These are phyloP conservation scores for Hipposideros armiger DNA, from an alignment of 2,113 vertebrate genomes.

Conservation along the genomic window DNA sequence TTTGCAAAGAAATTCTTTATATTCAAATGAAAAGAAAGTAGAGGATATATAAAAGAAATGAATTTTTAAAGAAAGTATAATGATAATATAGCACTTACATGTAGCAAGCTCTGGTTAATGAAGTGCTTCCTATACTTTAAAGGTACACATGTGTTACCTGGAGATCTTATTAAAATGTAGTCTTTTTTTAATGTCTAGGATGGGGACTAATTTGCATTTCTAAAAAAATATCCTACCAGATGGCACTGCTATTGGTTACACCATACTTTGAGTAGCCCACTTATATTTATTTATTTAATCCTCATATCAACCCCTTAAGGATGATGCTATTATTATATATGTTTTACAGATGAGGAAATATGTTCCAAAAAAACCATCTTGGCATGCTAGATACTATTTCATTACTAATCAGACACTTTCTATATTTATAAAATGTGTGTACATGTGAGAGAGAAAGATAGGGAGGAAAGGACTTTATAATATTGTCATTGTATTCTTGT, in stretches of 20 bases:
- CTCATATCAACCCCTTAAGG: background rate
- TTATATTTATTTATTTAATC: background rate
- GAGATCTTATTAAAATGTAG: background rate
- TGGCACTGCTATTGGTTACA: background rate
- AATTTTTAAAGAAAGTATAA: background rate
- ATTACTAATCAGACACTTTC: background rate
- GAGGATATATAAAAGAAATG: slow-evolving; percentile 27
- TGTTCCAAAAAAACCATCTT: background rate
- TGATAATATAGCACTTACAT: background rate
- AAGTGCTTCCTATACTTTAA: slow-evolving; percentile 17
- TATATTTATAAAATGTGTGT: background rate
- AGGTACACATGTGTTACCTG: background rate
- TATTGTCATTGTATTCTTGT: background rate
- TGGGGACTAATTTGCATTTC: background rate
- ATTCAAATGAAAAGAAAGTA: slow-evolving; percentile 17
- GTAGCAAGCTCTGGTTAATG: background rate
- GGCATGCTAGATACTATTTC: background rate
- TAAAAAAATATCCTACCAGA: background rate
- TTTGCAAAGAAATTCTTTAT: slow-evolving; percentile 52
- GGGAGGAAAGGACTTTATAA: slow-evolving; percentile 2
- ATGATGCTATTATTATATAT: background rate
- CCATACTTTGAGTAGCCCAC: background rate
- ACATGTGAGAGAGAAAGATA: no score
- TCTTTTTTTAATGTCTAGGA: background rate
- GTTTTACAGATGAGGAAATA: slow-evolving; percentile 39